Base-by-base conservation (phyloP, 2,888 invertebrate species). In the Ecdyonurus torrentis region DNA sequence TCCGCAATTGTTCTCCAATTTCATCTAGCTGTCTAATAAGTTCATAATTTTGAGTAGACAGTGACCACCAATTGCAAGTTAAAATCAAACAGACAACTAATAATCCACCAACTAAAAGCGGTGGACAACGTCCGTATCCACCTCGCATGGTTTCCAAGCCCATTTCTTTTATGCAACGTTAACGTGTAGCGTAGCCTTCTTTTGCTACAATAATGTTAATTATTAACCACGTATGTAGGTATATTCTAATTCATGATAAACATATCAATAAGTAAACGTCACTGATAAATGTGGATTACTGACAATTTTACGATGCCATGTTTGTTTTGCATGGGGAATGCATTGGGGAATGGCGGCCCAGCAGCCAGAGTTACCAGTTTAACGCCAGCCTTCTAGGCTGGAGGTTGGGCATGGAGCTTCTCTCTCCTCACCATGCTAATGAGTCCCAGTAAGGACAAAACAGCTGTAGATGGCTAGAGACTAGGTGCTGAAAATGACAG, bases 121-220 rank as follows among this genome's bases (percentile, higher is more conserved):
- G 71, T 66, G 74, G 73, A 67, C 74, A 74, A 67, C 74, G 70
- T 65, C 74, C 73, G 63, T 73, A 73, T 59, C 73, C 72, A 64
- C 74, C 73, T 67, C 74, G 72, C 74, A 75, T 74, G 59, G 72
- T 70, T 66, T 75, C 75, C 66, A 74, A 70, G 63, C 71, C 71
- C 74, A 74, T 74, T 64, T 67, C 68, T 55, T 10, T 15, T 10
- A 37, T 15, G 15, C 37, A 37, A n/a, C n/a, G n/a, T n/a, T n/a
- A n/a, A n/a, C n/a, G n/a, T n/a, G n/a, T n/a, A n/a, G n/a, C n/a
- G n/a, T n/a, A n/a, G n/a, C n/a, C n/a, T n/a, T n/a, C n/a, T n/a
- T n/a, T n/a, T n/a, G n/a, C n/a, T n/a, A n/a, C n/a, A n/a, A n/a
- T n/a, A n/a, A n/a, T n/a, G n/a, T n/a, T n/a, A n/a, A n/a, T n/a